Conservation (phyloP, 2,113 vertebrate genomes). For the Chionis minor region DNA sequence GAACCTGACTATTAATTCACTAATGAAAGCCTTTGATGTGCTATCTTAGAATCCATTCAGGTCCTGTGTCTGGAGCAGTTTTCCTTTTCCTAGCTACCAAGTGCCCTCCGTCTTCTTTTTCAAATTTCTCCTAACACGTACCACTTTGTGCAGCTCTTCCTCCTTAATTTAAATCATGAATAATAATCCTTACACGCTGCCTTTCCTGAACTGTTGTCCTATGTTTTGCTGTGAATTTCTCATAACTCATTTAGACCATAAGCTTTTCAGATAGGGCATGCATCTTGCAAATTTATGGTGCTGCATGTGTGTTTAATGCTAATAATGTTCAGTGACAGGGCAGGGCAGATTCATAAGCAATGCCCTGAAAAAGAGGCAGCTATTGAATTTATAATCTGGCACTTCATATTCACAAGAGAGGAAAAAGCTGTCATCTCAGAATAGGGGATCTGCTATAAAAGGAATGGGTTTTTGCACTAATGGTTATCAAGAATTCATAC, state of each 20-base stretch:
- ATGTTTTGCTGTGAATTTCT: conserved; percentile 46
- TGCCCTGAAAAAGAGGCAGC: conserved; percentile 28
- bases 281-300: conserved; percentile 33
- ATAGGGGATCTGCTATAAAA: conserved; percentile 21
- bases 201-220: conserved; percentile 19
- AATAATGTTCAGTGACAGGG: conserved; percentile 33
- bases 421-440: conserved; percentile 44
- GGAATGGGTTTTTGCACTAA: not conserved
- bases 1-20: not conserved
- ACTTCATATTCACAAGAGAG: conserved; percentile 53
- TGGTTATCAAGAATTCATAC: conserved; percentile 29
- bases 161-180: not conserved
- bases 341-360: conserved; percentile 42
- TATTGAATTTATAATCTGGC: conserved; percentile 47
- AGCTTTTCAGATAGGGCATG: conserved; percentile 17
- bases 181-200: not conserved
- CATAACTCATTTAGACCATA: conserved; percentile 21
- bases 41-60: not conserved
- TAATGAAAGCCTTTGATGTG: not conserved
- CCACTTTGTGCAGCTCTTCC: not conserved
- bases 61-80: not conserved
- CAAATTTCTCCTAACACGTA: not conserved
- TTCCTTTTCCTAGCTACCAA: not conserved
- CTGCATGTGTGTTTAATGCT: conserved; percentile 35
- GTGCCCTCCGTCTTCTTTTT: not conserved